phyloP scores from a whole-genome alignment of 2,888 invertebrate genomes.

The Tinea trinotella region DNA sequence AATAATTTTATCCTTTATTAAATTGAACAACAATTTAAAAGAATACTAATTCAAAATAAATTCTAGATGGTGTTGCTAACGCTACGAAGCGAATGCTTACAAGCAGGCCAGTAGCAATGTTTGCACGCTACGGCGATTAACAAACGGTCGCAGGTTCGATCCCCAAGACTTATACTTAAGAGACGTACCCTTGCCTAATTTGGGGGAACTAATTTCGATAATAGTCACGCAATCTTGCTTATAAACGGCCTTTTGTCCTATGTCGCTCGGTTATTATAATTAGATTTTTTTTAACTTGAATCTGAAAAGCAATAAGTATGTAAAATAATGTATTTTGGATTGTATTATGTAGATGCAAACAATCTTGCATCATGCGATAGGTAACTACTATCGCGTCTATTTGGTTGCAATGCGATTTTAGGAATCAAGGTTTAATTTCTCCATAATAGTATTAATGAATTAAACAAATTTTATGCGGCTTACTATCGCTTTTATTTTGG shows the following conservation, averaged over 20 bases:
- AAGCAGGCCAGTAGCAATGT: conserved; percentile 27
- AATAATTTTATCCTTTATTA: no score
- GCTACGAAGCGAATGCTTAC: not conserved
- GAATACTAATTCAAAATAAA: not conserved
- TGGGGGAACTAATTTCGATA: conserved; percentile 47
- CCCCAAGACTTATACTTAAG: conserved; percentile 26
- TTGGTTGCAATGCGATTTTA: no score
- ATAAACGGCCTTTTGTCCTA: not conserved
- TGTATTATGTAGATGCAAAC: no score
- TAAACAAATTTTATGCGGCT: no score
- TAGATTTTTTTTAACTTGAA: not conserved
- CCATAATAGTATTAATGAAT: no score
- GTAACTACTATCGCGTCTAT: no score
- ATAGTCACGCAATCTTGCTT: conserved; percentile 45
- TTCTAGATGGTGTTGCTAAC: not conserved
- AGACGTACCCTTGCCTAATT: conserved; percentile 47
- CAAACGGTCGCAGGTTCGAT: conserved; percentile 40
- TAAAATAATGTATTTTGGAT: no score
- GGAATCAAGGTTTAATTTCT: no score
- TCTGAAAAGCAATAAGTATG: no score
- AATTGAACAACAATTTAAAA: no score
- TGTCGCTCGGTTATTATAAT: not conserved
- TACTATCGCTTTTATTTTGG: no score
- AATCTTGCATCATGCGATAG: no score
- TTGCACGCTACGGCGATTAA: conserved; percentile 50